phyloP scores from a whole-genome alignment of 1,140 invertebrate species.

The Drosophila gunungcola region DNA sequence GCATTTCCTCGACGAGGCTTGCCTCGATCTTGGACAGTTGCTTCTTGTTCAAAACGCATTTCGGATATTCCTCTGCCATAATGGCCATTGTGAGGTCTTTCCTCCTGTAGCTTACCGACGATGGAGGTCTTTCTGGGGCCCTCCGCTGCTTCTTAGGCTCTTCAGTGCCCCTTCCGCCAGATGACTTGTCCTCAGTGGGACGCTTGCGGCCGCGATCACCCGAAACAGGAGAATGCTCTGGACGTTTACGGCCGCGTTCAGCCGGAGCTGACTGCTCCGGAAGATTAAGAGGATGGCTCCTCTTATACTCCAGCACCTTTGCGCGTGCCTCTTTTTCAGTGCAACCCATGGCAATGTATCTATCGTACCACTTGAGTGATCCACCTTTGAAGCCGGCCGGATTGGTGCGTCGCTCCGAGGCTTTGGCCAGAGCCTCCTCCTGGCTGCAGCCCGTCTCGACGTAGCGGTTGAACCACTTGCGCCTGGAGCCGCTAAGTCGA shows the following conservation, averaged over 20 bases:
- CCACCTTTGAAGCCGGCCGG: background rate
- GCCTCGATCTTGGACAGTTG: background rate
- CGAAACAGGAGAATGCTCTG: background rate
- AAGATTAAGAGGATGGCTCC: too few relatives aligned
- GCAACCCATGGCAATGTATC: slow-evolving; percentile 1
- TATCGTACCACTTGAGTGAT: slow-evolving; percentile 7
- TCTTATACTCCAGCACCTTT: slow-evolving; percentile 4
- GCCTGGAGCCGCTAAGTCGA: background rate
- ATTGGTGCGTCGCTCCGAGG: background rate
- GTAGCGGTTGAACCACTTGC: slow-evolving; percentile 4
- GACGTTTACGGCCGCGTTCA: background rate
- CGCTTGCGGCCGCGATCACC: slow-evolving; percentile 1
- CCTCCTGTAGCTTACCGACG: background rate
- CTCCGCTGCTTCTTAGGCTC: background rate
- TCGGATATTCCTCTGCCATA: background rate
- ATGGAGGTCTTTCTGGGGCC: background rate
- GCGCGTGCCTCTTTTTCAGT: background rate
- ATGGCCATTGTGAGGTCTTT: background rate
- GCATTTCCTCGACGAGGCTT: slow-evolving; percentile 4
- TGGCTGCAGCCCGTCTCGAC: background rate
- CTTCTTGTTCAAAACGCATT: background rate
- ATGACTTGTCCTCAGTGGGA: background rate
- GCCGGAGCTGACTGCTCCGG: too few relatives aligned
- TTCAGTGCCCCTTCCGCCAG: background rate
- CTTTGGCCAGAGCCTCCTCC: slow-evolving; percentile 3